phyloP scores from a whole-genome alignment of 2,797 vertebrate species.

The Alca torda region DNA sequence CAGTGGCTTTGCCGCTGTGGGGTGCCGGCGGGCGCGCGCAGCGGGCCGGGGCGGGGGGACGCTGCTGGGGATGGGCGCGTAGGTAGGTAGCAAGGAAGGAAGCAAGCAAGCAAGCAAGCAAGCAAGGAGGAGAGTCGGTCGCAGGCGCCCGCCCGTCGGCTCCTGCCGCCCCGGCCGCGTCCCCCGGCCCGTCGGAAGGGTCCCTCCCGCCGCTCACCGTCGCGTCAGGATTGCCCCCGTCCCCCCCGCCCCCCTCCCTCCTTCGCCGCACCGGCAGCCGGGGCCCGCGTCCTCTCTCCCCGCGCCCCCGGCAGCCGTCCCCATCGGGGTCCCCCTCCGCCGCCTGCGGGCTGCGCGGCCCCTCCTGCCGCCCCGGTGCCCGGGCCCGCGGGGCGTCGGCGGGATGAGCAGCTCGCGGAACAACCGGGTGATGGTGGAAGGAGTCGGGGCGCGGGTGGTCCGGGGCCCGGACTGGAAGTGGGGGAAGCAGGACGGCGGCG shows the following conservation, averaged over 20 bases:
- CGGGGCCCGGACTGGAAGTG: conserved; percentile 99
- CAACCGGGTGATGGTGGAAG: conserved; percentile 98
- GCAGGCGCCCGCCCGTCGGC: not conserved
- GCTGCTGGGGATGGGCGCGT: not conserved
- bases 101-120: not conserved
- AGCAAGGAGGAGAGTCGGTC: not conserved
- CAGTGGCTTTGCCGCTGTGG: not conserved
- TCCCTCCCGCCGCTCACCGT: not conserved
- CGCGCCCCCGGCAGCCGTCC: conserved; percentile 20
- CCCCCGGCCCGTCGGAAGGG: not conserved
- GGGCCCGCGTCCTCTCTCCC: not conserved
- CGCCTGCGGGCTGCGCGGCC: conserved; percentile 31
- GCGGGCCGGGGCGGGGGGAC: not conserved
- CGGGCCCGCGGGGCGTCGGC: conserved; percentile 37
- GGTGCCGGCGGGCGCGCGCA: not conserved
- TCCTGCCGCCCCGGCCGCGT: not conserved
- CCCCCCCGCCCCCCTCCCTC: not conserved
- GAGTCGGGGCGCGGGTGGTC: conserved; percentile 94
- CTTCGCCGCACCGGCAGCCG: not conserved
- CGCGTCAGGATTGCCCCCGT: not conserved
- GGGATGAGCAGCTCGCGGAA: conserved; percentile 95
- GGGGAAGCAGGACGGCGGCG: conserved; percentile 98
- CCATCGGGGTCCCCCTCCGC: conserved; percentile 15
- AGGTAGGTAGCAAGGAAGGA: not conserved
- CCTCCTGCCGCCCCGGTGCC: not conserved